phyloP scores from a whole-genome alignment of 1,140 invertebrate species.

The Lethrus apterus region DNA sequence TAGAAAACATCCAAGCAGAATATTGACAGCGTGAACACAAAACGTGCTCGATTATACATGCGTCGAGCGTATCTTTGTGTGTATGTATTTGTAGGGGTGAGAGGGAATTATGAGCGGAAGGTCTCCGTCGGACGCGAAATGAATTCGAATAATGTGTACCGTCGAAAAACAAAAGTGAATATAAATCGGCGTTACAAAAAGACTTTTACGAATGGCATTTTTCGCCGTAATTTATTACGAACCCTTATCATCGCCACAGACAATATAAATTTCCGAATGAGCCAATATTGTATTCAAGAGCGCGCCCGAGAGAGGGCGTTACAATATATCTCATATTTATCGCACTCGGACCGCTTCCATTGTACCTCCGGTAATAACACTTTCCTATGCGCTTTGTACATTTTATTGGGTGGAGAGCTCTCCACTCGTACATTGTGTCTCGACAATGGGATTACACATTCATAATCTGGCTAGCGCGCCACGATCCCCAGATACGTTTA shows the following conservation, averaged over 20 bases:
- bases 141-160: conserved; percentile 6
- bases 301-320: conserved; percentile 20
- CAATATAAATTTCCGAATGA: conserved; percentile 38
- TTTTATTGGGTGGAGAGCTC: conserved; percentile 30
- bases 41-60: too few species aligned
- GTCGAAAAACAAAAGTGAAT: conserved; percentile 13
- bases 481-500: neutral
- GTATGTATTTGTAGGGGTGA: too few species aligned
- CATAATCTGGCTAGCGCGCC: conserved; percentile 24
- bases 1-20: too few species aligned
- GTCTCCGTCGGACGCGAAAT: too few species aligned
- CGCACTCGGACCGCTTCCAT: conserved; percentile 26
- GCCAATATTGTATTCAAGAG: conserved; percentile 30
- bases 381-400: conserved; percentile 36
- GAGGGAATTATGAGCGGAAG: too few species aligned
- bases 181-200: conserved; percentile 11
- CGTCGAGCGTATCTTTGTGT: too few species aligned
- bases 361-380: conserved; percentile 33
- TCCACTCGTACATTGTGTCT: conserved; percentile 27
- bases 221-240: conserved; percentile 36
- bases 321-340: conserved; percentile 36
- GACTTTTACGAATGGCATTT: conserved; percentile 36
- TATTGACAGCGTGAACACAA: too few species aligned
- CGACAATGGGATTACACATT: conserved; percentile 35
- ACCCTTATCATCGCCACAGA: conserved; percentile 38